A percentile compares a stretch with the other conserved stretches of the same genome.
Evolutionary conservation across 2,888 invertebrate genomes (phyloP).

Genomic region (Cephonodes hylas): DNA sequence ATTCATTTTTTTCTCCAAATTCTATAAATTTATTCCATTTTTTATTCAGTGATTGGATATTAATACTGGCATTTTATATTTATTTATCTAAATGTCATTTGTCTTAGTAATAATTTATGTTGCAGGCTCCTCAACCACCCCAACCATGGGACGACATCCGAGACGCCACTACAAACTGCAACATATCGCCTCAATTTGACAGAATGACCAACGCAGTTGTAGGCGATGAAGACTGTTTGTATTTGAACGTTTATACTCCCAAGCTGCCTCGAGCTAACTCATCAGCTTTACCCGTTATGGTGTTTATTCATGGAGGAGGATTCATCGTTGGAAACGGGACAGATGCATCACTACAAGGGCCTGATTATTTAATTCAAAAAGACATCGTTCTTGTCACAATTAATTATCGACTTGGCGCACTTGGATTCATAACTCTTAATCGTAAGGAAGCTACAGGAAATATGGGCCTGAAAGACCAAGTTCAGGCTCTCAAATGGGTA

Average conservation of each 20-base stretch:
- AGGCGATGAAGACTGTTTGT: slow-evolving; percentile 84
- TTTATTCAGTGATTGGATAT: too few species aligned
- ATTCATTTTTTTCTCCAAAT: too few species aligned
- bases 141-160: slow-evolving; percentile 81
- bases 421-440: slow-evolving; percentile 67
- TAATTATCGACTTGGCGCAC: slow-evolving; percentile 70
- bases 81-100: neutral
- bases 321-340: slow-evolving; percentile 70
- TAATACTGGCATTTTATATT: neutral
- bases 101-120: slow-evolving; percentile 17
- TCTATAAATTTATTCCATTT: too few species aligned
- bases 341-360: slow-evolving; percentile 58
- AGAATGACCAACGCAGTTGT: slow-evolving; percentile 71
- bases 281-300: slow-evolving; percentile 62
- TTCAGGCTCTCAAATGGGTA: slow-evolving; percentile 77
- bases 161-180: slow-evolving; percentile 83
- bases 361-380: slow-evolving; percentile 68
- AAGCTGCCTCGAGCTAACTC: slow-evolving; percentile 44
- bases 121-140: slow-evolving; percentile 60
- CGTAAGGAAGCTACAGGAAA: slow-evolving; percentile 71
- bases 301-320: slow-evolving; percentile 73
- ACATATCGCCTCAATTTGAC: slow-evolving; percentile 83
- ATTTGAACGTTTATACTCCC: slow-evolving; percentile 85
- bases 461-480: slow-evolving; percentile 77
- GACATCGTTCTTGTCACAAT: slow-evolving; percentile 65